A percentile compares a stretch with the other conserved stretches of the same genome.
phyloP scores from a whole-genome alignment of 1,140 invertebrate species.

The Theocolax elegans region DNA sequence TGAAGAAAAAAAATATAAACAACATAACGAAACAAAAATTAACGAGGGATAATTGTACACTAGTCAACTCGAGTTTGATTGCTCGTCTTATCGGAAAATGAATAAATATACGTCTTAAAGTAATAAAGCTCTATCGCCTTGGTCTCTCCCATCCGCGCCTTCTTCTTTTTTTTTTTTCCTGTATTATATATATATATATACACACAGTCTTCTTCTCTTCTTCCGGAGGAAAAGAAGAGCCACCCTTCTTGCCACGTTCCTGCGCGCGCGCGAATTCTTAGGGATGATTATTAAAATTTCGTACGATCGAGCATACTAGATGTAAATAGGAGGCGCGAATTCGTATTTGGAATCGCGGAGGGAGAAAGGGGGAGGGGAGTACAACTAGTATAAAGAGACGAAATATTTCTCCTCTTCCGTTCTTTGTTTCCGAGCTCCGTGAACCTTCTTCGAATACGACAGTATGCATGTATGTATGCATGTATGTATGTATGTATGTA shows the following conservation, averaged over 20 bases:
- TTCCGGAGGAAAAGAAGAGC: background rate
- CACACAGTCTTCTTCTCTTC: background rate
- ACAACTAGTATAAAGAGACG: too few species aligned
- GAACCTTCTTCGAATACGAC: background rate
- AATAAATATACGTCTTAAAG: too few species aligned
- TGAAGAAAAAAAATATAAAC: background rate
- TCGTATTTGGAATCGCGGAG: background rate
- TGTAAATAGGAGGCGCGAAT: background rate
- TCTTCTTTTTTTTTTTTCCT: background rate
- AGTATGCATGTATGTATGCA: background rate
- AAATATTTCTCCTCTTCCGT: too few species aligned
- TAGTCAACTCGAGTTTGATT: background rate
- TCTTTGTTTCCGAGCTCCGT: too few species aligned
- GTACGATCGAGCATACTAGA: too few species aligned
- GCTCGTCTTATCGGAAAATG: background rate
- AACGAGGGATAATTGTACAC: background rate
- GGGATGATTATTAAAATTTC: too few species aligned
- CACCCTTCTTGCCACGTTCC: background rate
- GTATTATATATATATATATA: background rate
- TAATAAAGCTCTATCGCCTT: conserved; percentile 22
- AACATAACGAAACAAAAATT: too few species aligned
- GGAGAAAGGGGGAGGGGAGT: too few species aligned
- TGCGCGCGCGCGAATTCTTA: background rate
- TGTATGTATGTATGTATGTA: too few species aligned
- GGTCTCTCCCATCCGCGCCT: conserved; percentile 5